Base-by-base conservation (phyloP, 2,888 invertebrate genomes). In the Empis stercorea region DNA sequence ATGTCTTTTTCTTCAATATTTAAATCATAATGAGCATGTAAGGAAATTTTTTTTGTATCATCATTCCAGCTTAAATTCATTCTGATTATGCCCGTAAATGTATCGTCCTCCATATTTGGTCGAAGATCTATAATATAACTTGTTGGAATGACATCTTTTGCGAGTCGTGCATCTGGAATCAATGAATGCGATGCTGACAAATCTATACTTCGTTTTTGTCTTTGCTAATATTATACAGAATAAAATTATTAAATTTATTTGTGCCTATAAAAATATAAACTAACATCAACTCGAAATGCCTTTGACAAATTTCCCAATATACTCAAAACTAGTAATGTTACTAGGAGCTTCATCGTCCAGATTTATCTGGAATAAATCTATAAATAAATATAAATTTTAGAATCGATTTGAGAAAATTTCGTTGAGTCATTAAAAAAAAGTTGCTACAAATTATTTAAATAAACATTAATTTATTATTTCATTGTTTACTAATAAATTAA, bases 61-160 rank as follows among this genome's bases (percentile, higher is more conserved):
- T 74, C 71, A 20, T 74, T 68, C 76, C 83, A 84, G 2, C 76
- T 80, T 15, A 84, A 66, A 58, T 82, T 80, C 53, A 87, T 84
- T 54, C 71, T 73, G 1, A 87, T 79, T 45, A 72, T 70, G 1
- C 87, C 87, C 47, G 73, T 75, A 60, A 83, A 87, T 11, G 73
- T 70, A 1, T 75, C 77, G 44, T 81, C 76, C 34, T 76, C 76
- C 0, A 80, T 68, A 50, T 76, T 76, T 0, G 86, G 84, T 48
- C 80, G 76, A 10, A 87, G 59, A 48, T 80, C 75, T 30, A 87
- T 58, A 17, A 74, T 72, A 61, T 87, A 87, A 5, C 74, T 76
- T 0, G 71, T 75, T 0, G 87, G 86, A 30, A 74, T 67, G 2
- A 85, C 72, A 27, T 77, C 73, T 49, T 74, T 75, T 1, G 80